Percentiles rank a stretch among this genome's conserved stretches.
Conservation (phyloP, 2,113 vertebrate genomes). For the Morone chrysops region DNA sequence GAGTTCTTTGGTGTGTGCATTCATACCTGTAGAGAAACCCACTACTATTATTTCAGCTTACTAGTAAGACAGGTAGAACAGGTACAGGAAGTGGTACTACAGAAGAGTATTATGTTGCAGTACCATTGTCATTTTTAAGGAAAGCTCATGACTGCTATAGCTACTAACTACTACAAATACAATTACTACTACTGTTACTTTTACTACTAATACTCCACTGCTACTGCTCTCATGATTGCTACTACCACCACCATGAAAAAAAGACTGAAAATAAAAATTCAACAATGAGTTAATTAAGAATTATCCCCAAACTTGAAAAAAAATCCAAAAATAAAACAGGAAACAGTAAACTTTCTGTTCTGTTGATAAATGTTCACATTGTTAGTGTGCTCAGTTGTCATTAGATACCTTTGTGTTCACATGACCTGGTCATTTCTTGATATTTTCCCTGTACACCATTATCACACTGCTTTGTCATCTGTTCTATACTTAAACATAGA, state of each 20-base stretch:
- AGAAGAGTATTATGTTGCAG: constrained; percentile 10
- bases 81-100: background rate
- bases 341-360: background rate
- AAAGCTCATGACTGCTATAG: background rate
- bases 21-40: background rate
- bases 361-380: background rate
- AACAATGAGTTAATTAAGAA: background rate
- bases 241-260: background rate
- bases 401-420: background rate
- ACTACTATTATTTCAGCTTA: background rate
- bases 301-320: background rate
- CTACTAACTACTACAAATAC: background rate
- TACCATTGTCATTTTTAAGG: background rate
- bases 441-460: background rate
- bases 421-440: background rate
- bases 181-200: background rate
- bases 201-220: background rate
- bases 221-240: background rate
- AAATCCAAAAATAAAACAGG: background rate
- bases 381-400: background rate
- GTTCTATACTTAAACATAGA: background rate
- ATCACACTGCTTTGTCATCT: background rate
- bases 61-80: constrained; percentile 5
- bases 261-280: background rate
- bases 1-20: background rate